Base-by-base conservation (phyloP, 2,888 invertebrate species). In the Archaeoteleia sp. region DNA sequence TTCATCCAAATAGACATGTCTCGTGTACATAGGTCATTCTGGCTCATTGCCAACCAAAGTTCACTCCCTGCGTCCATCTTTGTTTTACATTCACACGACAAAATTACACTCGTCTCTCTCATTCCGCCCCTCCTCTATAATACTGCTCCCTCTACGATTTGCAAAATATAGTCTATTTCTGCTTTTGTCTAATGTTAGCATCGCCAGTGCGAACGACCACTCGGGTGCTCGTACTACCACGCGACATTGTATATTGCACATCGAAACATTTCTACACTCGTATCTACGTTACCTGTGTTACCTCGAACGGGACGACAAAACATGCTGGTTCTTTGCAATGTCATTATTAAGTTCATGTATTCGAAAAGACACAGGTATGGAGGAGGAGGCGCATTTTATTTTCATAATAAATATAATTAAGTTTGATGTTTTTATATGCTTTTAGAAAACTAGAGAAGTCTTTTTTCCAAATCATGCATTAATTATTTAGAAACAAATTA, bases 171-270 rank as follows among this genome's bases (percentile, higher is more conserved):
- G 71, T 77, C 78, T 80, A 81, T 81, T 81, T 81, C 75, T 75
- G 79, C 73, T 74, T 77, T 77, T 74, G 78, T 76, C 81, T 81
- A 81, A 81, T 81, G 78, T 80, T 81, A 81, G 81, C 74, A 58
- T 66, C 67, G 58, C 65, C 65, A 58, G 62, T 68, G 32, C 67
- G 67, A 57, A 48, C 55, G 55, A 49, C 71, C 53, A 71, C 70
- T 67, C 65, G 62, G 20, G 62, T 63, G 55, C 67, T 51, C 35
- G 68, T 71, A 58, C 74, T 71, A 66, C 35, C 51, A 63, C 74
- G 69, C 71, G 73, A 70, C 73, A 75, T 72, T 48, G 70, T 46
- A 14, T 30, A 13, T 29, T 40, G 35, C 32, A 39, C 54, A 54
- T 43, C 48, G 58, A 48, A 51, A 48, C 48, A 27, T 53, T 49